Base-by-base conservation (phyloP, 2,797 vertebrate genomes). In the Xerus rutilus region DNA sequence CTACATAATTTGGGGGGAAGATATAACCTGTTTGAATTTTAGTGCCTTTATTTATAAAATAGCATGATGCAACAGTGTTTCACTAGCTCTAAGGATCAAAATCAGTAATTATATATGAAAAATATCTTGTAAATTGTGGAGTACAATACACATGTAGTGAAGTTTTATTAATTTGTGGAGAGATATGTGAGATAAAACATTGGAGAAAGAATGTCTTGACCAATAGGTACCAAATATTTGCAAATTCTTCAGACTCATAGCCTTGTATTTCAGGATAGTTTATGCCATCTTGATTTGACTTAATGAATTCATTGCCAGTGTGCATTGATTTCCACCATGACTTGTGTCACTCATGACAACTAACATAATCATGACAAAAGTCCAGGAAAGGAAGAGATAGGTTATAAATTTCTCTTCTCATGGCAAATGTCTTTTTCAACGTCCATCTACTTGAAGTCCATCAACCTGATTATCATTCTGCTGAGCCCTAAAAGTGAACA, bases 21-120 rank as follows among this genome's bases (percentile, higher is more conserved):
- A 86, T 15, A 64, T 74, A 67, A 86, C 3, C 10, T 47, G 0
- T 57, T 73, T 65, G n/a, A 70, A 8, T 43, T 21, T 93, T 70
- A 45, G n/a, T 79, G 32, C 2, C 14, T 90, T 88, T 72, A 83
- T 86, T 82, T 89, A 77, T 47, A 86, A 76, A 86, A 86, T 74
- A 67, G 13, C 5, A 74, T 74, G 70, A 73, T 69, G 76, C 28
- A 43, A 25, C 8, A 74, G 59, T 45, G 81, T 59, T 94, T 87
- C 0, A 25, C 12, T 85, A 73, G 43, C 32, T 90, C 95, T 67
- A 43, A 96, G 43, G 49, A 79, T 83, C 17, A 72, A 90, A 78
- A 62, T 57, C 45, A 64, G 9, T 57, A 91, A 76, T 20, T 83
- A 74, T 52, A 45, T 35, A 15, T 65, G n/a, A 57, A 93, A 89